A percentile compares a stretch with the other conserved stretches of the same genome.
These are phyloP conservation scores for Caracal caracal DNA, from an alignment of 2,113 vertebrate species.

Conservation along the genomic window DNA sequence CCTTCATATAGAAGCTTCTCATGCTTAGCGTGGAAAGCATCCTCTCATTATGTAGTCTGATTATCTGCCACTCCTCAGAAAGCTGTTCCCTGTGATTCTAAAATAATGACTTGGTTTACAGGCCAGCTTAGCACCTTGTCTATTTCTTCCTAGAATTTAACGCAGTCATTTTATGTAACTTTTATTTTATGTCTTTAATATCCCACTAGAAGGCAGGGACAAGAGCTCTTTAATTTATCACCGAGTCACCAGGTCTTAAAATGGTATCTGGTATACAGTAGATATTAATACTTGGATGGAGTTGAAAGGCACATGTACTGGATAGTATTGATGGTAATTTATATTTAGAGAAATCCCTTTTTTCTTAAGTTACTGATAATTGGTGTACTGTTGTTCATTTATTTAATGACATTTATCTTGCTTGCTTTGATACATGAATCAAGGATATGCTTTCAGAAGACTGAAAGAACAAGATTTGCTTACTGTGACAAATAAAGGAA, in stretches of 20 bases:
- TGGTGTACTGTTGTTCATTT: slow-evolving; percentile 10
- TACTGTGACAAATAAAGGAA: not conserved
- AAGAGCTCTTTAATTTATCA: not conserved
- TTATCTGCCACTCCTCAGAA: not conserved
- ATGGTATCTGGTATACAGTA: not conserved
- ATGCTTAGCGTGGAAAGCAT: not conserved
- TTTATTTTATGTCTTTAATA: not conserved
- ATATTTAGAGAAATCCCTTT: not conserved
- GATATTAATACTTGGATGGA: not conserved
- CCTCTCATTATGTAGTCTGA: not conserved
- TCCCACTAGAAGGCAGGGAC: not conserved
- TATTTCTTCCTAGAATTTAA: not conserved
- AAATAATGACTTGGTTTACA: not conserved
- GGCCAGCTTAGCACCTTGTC: not conserved
- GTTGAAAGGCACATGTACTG: not conserved
- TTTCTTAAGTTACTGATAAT: not conserved
- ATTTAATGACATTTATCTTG: not conserved
- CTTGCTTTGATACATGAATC: slow-evolving; percentile 1
- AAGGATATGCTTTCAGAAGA: slow-evolving; percentile 20
- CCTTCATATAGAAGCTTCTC: not conserved
- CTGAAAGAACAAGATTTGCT: not conserved
- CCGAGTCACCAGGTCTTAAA: not conserved
- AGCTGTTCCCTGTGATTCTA: not conserved
- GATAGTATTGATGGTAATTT: not conserved
- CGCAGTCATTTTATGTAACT: not conserved